Conservation (phyloP, 2,888 invertebrate species). For the Nipponacmea schrenckii region DNA sequence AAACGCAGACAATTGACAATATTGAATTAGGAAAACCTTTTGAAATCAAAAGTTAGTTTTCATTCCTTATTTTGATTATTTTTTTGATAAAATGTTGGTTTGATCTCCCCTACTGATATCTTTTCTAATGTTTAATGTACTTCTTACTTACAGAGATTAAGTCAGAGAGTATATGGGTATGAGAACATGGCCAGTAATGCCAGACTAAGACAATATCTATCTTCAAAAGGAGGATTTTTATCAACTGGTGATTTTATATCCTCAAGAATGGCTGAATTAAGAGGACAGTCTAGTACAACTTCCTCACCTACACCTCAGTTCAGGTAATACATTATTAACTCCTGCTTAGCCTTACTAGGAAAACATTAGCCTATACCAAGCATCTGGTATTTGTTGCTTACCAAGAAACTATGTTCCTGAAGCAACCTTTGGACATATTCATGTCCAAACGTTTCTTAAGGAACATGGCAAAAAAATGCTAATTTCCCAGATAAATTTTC, state of each 20-base stretch:
- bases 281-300: slow-evolving; percentile 40
- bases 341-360: not conserved
- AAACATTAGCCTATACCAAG: too few species aligned
- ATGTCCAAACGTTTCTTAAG: too few species aligned
- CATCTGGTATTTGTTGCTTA: not conserved
- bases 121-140: not conserved
- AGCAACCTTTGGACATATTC: too few species aligned
- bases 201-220: slow-evolving; percentile 53
- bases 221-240: slow-evolving; percentile 55
- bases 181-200: slow-evolving; percentile 54
- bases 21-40: too few species aligned
- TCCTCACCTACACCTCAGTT: slow-evolving; percentile 23
- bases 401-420: too few species aligned
- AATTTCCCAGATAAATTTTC: too few species aligned
- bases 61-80: too few species aligned
- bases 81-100: too few species aligned
- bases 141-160: slow-evolving; percentile 42
- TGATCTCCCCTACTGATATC: too few species aligned
- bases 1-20: too few species aligned
- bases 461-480: too few species aligned
- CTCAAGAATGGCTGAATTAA: slow-evolving; percentile 58
- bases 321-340: not conserved
- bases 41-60: too few species aligned
- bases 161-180: slow-evolving; percentile 48
- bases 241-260: slow-evolving; percentile 54